These are phyloP conservation scores for Rhynchophorus ferrugineus DNA, from an alignment of 1,140 invertebrate genomes.

Conservation along the genomic window DNA sequence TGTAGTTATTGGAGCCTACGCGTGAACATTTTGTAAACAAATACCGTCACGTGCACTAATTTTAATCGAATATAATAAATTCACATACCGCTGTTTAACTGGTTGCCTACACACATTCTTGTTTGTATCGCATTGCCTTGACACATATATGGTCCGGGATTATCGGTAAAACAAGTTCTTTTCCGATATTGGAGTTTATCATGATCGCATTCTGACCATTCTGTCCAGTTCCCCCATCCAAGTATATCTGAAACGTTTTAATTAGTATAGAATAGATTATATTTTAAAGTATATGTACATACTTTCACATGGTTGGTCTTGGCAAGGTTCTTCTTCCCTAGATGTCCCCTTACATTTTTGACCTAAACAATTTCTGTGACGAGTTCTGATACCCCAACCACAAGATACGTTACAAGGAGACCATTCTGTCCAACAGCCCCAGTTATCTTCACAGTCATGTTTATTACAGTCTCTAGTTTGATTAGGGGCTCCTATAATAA, in stretches of 20 bases:
- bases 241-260: constrained; percentile 42
- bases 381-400: constrained; percentile 54
- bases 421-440: constrained; percentile 81
- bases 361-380: constrained; percentile 53
- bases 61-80: constrained; percentile 11
- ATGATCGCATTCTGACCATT: constrained; percentile 61
- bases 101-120: constrained; percentile 50
- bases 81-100: constrained; percentile 34
- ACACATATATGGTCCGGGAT: constrained; percentile 51
- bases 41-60: constrained; percentile 2
- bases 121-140: constrained; percentile 56
- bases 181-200: constrained; percentile 58
- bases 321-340: constrained; percentile 51
- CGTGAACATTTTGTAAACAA: constrained; percentile 3
- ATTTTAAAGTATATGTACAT: constrained; percentile 27
- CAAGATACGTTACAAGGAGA: constrained; percentile 67
- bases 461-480: constrained; percentile 65
- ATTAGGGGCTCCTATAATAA: constrained; percentile 35
- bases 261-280: background rate
- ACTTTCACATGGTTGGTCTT: constrained; percentile 54
- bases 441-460: constrained; percentile 55
- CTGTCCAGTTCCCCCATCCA: constrained; percentile 58
- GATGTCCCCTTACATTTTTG: constrained; percentile 47
- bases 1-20: background rate
- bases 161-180: constrained; percentile 49